These are phyloP conservation scores for Neuroscelio doddi DNA, from an alignment of 2,888 invertebrate genomes.

Conservation along the genomic window DNA sequence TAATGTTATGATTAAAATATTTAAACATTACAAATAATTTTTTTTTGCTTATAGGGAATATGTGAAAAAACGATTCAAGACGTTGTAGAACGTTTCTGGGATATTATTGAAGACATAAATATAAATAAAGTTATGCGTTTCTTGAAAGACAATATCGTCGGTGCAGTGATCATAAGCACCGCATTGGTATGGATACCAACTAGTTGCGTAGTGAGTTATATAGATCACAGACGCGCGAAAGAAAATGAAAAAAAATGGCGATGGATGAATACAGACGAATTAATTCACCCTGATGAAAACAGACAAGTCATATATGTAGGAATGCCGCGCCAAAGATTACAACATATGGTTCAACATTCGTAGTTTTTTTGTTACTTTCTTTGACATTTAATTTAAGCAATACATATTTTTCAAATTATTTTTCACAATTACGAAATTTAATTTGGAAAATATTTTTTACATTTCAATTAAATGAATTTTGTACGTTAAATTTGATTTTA, in stretches of 20 bases:
- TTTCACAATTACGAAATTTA: too few relatives aligned
- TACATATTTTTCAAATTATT: neutral
- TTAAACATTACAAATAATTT: too few relatives aligned
- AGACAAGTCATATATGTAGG: slow-evolving; percentile 81
- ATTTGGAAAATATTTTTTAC: too few relatives aligned
- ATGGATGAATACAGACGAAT: slow-evolving; percentile 80
- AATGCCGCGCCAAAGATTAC: slow-evolving; percentile 43
- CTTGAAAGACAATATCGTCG: slow-evolving; percentile 93
- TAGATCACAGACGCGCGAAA: slow-evolving; percentile 83
- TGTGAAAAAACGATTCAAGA: slow-evolving; percentile 97
- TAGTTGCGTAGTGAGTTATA: slow-evolving; percentile 89
- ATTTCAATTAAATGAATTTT: too few relatives aligned
- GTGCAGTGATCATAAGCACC: slow-evolving; percentile 91
- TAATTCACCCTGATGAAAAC: slow-evolving; percentile 83
- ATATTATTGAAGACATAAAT: slow-evolving; percentile 96
- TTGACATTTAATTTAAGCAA: neutral
- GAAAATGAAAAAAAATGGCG: slow-evolving; percentile 81
- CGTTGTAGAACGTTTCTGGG: slow-evolving; percentile 97
- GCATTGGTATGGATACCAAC: slow-evolving; percentile 97
- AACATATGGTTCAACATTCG: slow-evolving; percentile 43
- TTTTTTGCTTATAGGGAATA: slow-evolving; percentile 79
- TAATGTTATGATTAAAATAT: slow-evolving; percentile 3
- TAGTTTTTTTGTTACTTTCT: slow-evolving; percentile 19
- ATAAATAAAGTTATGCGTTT: slow-evolving; percentile 93
- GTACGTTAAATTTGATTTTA: slow-evolving; percentile 4